Conservation (phyloP, 2,113 vertebrate genomes). For the Peromyscus maniculatus region DNA sequence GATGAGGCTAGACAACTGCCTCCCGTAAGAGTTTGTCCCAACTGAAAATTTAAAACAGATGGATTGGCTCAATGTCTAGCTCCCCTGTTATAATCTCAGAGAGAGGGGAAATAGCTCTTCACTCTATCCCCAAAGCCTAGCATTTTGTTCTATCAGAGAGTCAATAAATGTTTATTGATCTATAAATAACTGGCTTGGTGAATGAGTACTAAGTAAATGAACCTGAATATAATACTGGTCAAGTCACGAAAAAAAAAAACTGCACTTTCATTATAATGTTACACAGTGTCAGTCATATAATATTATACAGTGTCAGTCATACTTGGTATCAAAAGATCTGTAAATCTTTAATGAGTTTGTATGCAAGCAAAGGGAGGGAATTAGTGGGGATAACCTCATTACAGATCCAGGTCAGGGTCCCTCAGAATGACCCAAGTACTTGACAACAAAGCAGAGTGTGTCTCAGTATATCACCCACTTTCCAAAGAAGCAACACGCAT, state of each 20-base stretch:
- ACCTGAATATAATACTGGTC: slow-evolving; percentile 25
- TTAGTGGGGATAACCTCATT: not conserved
- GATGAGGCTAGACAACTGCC: not conserved
- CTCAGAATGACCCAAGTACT: not conserved
- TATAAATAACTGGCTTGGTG: slow-evolving; percentile 16
- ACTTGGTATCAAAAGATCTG: slow-evolving; percentile 11
- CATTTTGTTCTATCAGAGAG: slow-evolving; percentile 30
- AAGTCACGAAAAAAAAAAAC: slow-evolving; percentile 46
- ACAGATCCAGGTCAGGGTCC: not conserved
- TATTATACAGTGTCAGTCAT: not conserved
- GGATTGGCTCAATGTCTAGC: not conserved
- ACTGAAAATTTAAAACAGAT: not conserved
- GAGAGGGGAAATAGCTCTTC: not conserved
- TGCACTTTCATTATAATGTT: not conserved
- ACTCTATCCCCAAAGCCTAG: not conserved
- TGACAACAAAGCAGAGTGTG: not conserved
- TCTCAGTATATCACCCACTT: not conserved
- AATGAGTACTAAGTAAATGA: not conserved
- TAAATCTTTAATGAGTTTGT: not conserved
- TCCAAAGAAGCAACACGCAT: not conserved
- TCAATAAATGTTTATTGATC: slow-evolving; percentile 38
- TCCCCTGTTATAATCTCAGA: slow-evolving; percentile 32
- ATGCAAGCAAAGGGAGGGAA: not conserved
- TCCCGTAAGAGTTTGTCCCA: slow-evolving; percentile 2
- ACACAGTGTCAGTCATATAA: not conserved